phyloP scores from a whole-genome alignment of 2,797 vertebrate genomes.

The Pseudochaenichthys georgianus region DNA sequence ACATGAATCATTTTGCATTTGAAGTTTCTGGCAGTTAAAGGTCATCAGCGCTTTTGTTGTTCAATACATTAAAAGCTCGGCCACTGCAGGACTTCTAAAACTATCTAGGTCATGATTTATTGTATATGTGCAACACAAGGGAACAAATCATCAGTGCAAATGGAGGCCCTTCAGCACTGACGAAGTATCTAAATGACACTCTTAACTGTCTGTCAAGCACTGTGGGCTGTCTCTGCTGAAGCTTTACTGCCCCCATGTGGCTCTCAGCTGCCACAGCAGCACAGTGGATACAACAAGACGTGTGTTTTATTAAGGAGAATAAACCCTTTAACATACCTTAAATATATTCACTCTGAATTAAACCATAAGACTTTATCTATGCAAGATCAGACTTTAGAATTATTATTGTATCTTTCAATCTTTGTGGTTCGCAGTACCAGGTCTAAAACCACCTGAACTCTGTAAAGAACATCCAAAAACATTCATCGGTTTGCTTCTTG shows the following conservation, averaged over 20 bases:
- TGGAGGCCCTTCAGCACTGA: conserved; percentile 25
- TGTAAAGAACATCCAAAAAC: too few species aligned
- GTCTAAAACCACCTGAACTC: too few species aligned
- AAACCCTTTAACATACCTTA: background rate
- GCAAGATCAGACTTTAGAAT: background rate
- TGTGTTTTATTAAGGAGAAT: background rate
- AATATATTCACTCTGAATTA: background rate
- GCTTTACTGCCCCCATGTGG: conserved; percentile 82
- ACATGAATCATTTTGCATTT: conserved; percentile 54
- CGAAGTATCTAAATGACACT: conserved; percentile 35
- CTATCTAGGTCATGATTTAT: conserved; percentile 45
- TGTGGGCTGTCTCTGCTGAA: conserved; percentile 30
- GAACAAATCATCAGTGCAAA: conserved; percentile 43
- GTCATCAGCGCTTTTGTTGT: conserved; percentile 48
- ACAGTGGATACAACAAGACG: background rate
- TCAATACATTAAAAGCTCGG: conserved; percentile 52
- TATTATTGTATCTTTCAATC: background rate
- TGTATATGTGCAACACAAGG: conserved; percentile 26
- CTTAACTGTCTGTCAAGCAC: conserved; percentile 24
- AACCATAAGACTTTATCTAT: background rate
- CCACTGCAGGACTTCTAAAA: conserved; percentile 37
- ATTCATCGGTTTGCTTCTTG: too few species aligned
- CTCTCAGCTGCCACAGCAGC: background rate
- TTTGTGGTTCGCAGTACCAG: background rate
- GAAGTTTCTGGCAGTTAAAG: conserved; percentile 50